Percentiles rank a stretch among this genome's conserved stretches.
Conservation (phyloP, 2,888 invertebrate genomes). For the Altica lythri region DNA sequence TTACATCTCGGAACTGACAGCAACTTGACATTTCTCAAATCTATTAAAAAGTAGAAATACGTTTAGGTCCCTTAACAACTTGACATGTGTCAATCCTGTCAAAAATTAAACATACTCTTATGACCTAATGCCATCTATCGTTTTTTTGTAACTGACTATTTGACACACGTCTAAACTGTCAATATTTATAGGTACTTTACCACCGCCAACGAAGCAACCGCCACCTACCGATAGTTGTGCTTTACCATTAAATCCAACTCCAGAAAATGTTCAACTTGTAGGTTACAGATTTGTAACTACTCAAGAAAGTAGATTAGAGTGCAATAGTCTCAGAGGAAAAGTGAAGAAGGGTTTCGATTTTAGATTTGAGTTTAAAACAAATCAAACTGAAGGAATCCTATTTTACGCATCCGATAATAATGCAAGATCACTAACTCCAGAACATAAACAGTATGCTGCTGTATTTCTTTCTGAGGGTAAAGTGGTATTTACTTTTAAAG, state of each 20-base stretch:
- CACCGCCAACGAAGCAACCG: conserved; percentile 45
- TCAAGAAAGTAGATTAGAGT: conserved; percentile 75
- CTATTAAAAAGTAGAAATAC: no score
- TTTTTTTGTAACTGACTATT: no score
- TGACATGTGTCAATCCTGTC: no score
- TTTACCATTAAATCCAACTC: conserved; percentile 61
- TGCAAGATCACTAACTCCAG: conserved; percentile 39
- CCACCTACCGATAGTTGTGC: conserved; percentile 57
- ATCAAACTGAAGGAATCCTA: conserved; percentile 75
- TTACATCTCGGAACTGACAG: no score
- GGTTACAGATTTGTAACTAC: conserved; percentile 66
- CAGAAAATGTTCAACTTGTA: conserved; percentile 49
- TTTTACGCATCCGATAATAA: conserved; percentile 74
- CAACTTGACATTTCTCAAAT: no score
- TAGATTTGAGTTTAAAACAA: conserved; percentile 78
- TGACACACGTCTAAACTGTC: no score
- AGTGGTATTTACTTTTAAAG: conserved; percentile 73
- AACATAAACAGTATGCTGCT: conserved; percentile 67
- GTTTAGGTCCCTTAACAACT: no score
- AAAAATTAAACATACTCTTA: no score
- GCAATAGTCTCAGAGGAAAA: conserved; percentile 61
- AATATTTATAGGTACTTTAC: conserved; percentile 47
- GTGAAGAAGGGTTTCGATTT: conserved; percentile 74
- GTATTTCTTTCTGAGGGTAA: conserved; percentile 76
- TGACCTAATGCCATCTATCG: no score